A percentile compares a stretch with the other conserved stretches of the same genome.
Evolutionary conservation across 1,140 invertebrate genomes (phyloP).

Genomic region (Anadara kagoshimensis): DNA sequence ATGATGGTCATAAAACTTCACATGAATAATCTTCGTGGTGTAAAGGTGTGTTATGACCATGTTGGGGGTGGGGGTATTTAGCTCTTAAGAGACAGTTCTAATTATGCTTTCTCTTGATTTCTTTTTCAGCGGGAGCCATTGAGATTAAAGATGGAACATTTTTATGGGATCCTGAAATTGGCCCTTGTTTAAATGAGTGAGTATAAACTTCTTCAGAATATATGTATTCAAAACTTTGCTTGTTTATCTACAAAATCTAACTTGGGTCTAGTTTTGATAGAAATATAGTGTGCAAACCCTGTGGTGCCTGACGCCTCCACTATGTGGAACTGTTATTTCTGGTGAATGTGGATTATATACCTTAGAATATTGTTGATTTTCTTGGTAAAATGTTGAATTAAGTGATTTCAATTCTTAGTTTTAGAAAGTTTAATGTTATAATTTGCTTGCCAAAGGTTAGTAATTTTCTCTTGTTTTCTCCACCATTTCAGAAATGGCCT

Average conservation of each 20-base stretch:
- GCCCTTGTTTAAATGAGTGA: slow-evolving; percentile 72
- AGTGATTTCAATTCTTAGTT: background rate
- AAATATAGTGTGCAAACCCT: background rate
- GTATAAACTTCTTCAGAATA: slow-evolving; percentile 4
- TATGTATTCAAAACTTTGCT: background rate
- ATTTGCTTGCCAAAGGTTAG: background rate
- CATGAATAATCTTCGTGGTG: too few species aligned
- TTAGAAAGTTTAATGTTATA: background rate
- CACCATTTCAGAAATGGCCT: background rate
- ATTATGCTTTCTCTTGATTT: too few species aligned
- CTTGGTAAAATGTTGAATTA: too few species aligned
- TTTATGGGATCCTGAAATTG: slow-evolving; percentile 72
- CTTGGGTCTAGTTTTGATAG: background rate
- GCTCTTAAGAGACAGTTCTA: too few species aligned
- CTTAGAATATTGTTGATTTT: too few species aligned
- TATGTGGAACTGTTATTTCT: too few species aligned
- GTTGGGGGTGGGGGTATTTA: too few species aligned
- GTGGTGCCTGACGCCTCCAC: too few species aligned
- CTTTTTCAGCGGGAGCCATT: slow-evolving; percentile 64
- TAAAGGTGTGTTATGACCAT: too few species aligned
- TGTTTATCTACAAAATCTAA: background rate
- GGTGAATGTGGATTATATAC: too few species aligned
- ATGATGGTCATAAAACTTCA: too few species aligned
- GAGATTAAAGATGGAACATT: slow-evolving; percentile 75
- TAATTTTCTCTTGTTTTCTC: background rate